Percentiles rank a stretch among this genome's conserved stretches.
Conservation (phyloP, 1,140 invertebrate genomes). For the Delia radicum region DNA sequence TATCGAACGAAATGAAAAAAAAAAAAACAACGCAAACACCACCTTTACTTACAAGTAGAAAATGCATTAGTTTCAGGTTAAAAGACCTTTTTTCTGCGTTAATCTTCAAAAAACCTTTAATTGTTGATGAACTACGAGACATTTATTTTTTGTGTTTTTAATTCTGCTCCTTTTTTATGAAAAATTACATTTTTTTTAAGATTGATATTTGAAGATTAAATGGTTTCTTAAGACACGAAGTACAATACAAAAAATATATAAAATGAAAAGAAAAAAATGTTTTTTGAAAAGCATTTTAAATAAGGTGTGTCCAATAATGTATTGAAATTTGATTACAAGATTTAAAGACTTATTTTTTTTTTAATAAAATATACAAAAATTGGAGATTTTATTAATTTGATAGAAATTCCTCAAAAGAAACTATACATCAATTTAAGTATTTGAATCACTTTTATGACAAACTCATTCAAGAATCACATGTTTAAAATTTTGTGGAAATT, state of each 20-base stretch:
- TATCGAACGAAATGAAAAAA: neutral
- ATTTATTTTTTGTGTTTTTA: neutral
- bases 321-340: neutral
- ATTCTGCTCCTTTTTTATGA: slow-evolving; percentile 1
- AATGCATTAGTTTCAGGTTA: slow-evolving; percentile 7
- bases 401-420: neutral
- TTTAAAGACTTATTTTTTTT: neutral
- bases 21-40: too few relatives aligned
- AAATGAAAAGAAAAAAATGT: neutral
- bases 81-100: neutral
- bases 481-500: too few relatives aligned
- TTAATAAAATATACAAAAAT: neutral
- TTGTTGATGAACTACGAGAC: slow-evolving; percentile 19
- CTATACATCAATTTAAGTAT: neutral
- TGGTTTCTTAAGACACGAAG: neutral
- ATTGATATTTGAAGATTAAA: slow-evolving; percentile 20
- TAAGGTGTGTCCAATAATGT: neutral
- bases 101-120: slow-evolving; percentile 11
- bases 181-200: slow-evolving; percentile 19
- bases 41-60: neutral
- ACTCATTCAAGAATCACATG: neutral
- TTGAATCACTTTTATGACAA: neutral
- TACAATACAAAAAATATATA: neutral
- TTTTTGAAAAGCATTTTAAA: neutral
- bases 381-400: neutral